Evolutionary conservation across 1,140 invertebrate species (phyloP).

Genomic region (Trachelipus rathkii): DNA sequence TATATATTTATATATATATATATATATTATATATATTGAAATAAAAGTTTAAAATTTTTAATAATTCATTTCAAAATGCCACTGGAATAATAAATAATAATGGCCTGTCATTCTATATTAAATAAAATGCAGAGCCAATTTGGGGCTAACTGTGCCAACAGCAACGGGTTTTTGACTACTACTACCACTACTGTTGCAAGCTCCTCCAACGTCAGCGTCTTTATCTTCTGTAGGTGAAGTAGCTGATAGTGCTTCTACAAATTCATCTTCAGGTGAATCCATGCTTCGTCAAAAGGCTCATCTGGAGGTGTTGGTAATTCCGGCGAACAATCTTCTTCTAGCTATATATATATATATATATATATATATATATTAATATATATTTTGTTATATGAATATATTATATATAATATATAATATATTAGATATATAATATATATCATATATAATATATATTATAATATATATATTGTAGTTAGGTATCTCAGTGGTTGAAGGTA

Average conservation of each 20-base stretch:
- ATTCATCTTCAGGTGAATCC: slow-evolving; percentile 41
- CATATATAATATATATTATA: slow-evolving; percentile 12
- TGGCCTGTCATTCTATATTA: slow-evolving; percentile 16
- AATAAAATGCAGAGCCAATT: slow-evolving; percentile 13
- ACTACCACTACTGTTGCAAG: slow-evolving; percentile 26
- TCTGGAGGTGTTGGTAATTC: slow-evolving; percentile 38
- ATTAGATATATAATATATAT: neutral
- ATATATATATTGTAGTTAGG: too few relatives aligned
- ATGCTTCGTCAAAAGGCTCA: slow-evolving; percentile 38
- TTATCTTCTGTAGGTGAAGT: slow-evolving; percentile 32
- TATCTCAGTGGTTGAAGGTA: too few relatives aligned
- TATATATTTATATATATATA: neutral
- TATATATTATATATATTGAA: neutral
- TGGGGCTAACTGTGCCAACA: slow-evolving; percentile 39
- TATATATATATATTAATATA: neutral
- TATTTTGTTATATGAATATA: too few relatives aligned
- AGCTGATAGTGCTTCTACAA: slow-evolving; percentile 33
- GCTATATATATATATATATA: neutral
- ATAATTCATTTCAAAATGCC: neutral
- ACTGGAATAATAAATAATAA: neutral
- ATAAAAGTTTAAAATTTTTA: neutral
- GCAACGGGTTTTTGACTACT: slow-evolving; percentile 36
- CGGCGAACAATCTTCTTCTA: slow-evolving; percentile 31
- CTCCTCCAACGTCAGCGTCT: slow-evolving; percentile 22
- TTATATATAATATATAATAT: slow-evolving; percentile 13